These are phyloP conservation scores for Nebria brevicollis DNA, from an alignment of 2,888 invertebrate genomes.

Conservation along the genomic window DNA sequence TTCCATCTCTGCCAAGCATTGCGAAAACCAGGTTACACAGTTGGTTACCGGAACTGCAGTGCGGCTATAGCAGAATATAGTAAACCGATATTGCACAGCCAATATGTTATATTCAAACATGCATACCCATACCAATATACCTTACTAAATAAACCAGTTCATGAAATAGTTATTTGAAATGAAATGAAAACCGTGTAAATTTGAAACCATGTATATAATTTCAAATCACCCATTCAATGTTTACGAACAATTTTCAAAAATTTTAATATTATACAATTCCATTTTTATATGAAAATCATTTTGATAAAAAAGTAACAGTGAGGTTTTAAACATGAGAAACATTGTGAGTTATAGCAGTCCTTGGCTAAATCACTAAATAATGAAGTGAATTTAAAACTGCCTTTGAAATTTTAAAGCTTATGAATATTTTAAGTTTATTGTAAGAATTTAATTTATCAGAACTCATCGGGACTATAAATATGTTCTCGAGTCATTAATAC, in stretches of 20 bases:
- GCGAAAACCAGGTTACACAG: neutral
- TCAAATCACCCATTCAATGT: neutral
- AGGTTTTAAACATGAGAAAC: too few species aligned
- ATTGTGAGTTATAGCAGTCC: too few species aligned
- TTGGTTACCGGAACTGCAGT: conserved; percentile 11
- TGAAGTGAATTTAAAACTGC: too few species aligned
- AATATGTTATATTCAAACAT: neutral
- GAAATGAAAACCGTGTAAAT: too few species aligned
- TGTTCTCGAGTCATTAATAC: neutral
- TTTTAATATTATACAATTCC: too few species aligned
- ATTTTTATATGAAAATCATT: too few species aligned
- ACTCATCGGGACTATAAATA: neutral
- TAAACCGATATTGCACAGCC: neutral
- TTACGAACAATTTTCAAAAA: neutral
- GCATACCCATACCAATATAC: neutral
- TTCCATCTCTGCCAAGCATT: neutral
- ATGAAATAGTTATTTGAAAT: neutral
- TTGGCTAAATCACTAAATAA: too few species aligned
- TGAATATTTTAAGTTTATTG: neutral
- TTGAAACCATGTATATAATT: neutral
- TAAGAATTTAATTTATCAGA: neutral
- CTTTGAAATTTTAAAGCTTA: neutral
- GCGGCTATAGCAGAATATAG: neutral
- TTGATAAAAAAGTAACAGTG: too few species aligned
- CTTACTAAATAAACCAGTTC: neutral